These are phyloP conservation scores for Sclerodermus sp. DNA, from an alignment of 2,888 invertebrate species.

Conservation along the genomic window DNA sequence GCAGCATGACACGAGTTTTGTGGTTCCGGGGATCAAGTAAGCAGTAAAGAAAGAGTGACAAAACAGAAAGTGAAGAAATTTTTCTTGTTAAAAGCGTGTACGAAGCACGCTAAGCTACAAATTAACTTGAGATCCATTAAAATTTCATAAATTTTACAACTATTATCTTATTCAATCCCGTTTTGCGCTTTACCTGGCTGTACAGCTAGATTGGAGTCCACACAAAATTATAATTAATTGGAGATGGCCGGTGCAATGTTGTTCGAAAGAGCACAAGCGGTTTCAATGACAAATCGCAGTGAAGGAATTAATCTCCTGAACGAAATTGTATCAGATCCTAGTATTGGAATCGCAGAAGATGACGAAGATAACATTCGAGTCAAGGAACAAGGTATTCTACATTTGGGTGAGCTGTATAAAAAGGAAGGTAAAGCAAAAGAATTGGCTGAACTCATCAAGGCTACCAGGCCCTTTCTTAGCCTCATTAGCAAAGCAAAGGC, in stretches of 20 bases:
- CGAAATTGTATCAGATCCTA: slow-evolving; percentile 78
- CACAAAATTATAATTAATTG: not conserved
- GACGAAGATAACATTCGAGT: slow-evolving; percentile 89
- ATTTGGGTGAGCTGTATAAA: slow-evolving; percentile 89
- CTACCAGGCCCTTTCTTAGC: slow-evolving; percentile 91
- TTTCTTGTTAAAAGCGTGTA: slow-evolving; percentile 13
- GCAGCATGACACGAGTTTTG: slow-evolving; percentile 50
- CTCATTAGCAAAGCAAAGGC: slow-evolving; percentile 98
- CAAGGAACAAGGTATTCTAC: slow-evolving; percentile 92
- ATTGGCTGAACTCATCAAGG: slow-evolving; percentile 88
- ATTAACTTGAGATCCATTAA: not conserved
- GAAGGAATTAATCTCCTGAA: slow-evolving; percentile 74
- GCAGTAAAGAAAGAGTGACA: slow-evolving; percentile 31
- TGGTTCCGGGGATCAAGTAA: slow-evolving; percentile 26
- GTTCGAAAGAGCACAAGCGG: slow-evolving; percentile 81
- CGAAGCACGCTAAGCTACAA: slow-evolving; percentile 1
- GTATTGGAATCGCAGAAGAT: slow-evolving; percentile 74
- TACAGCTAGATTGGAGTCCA: not conserved
- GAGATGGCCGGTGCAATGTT: slow-evolving; percentile 87
- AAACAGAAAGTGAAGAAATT: slow-evolving; percentile 20
- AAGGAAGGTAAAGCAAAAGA: slow-evolving; percentile 92
- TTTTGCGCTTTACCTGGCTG: not conserved
- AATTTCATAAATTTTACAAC: slow-evolving; percentile 1
- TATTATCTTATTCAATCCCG: not conserved
- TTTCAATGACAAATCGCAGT: slow-evolving; percentile 74